Evolutionary conservation across 2,888 invertebrate genomes (phyloP).

Genomic region (Amblyteles armatorius): DNA sequence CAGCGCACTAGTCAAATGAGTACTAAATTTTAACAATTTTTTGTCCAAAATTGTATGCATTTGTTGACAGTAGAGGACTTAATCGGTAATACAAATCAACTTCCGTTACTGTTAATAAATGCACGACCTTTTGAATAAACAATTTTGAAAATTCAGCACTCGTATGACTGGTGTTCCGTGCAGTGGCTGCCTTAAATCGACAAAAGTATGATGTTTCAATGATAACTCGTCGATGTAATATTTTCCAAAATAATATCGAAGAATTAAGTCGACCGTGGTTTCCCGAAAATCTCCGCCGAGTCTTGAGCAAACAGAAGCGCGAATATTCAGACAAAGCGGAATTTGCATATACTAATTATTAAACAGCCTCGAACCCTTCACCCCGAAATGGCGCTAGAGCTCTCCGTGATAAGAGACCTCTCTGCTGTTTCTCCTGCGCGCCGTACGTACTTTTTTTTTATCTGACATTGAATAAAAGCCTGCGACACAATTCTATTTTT

Average conservation of each 20-base stretch:
- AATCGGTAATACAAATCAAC: too few species aligned
- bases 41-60: too few species aligned
- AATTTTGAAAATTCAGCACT: too few species aligned
- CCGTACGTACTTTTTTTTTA: neutral
- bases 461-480: neutral
- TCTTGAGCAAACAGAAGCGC: conserved; percentile 62
- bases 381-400: conserved; percentile 29
- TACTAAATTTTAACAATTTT: too few species aligned
- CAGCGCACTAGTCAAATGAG: too few species aligned
- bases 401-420: conserved; percentile 15
- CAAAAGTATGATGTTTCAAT: conserved; percentile 6
- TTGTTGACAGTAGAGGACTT: too few species aligned
- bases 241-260: conserved; percentile 72
- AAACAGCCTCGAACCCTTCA: conserved; percentile 52
- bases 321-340: conserved; percentile 48
- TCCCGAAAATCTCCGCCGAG: conserved; percentile 71
- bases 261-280: conserved; percentile 67
- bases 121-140: too few species aligned
- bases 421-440: neutral
- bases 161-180: too few species aligned
- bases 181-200: neutral
- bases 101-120: too few species aligned
- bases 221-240: conserved; percentile 73
- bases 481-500: neutral
- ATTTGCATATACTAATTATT: conserved; percentile 44